Evolutionary conservation across 2,888 invertebrate genomes (phyloP).

Genomic region (Frankliniella intonsa): DNA sequence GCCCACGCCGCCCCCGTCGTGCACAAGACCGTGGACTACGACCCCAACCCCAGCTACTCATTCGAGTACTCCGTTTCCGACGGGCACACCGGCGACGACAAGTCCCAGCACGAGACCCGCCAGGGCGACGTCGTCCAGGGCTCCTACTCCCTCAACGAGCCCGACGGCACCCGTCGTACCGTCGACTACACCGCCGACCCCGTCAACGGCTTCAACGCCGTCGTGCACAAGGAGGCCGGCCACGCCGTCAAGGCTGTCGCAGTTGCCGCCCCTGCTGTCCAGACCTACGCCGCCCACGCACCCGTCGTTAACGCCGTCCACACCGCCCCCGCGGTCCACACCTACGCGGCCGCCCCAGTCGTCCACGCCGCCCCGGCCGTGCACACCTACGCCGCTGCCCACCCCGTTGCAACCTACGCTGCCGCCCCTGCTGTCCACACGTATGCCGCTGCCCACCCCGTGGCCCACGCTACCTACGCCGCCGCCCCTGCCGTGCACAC

Average conservation of each 20-base stretch:
- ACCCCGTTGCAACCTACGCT: constrained; percentile 31
- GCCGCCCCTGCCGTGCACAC: constrained; percentile 15
- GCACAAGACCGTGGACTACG: constrained; percentile 36
- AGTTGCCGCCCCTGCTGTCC: constrained; percentile 23
- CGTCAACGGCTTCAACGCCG: constrained; percentile 41
- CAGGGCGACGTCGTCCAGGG: constrained; percentile 41
- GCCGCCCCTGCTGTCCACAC: constrained; percentile 29
- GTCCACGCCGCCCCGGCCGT: not conserved
- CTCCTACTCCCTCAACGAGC: constrained; percentile 40
- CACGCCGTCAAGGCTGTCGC: constrained; percentile 36
- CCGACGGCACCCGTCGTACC: constrained; percentile 39
- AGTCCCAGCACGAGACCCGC: constrained; percentile 40
- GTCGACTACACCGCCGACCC: constrained; percentile 41
- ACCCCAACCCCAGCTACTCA: constrained; percentile 40
- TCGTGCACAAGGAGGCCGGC: constrained; percentile 40
- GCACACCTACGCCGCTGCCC: not conserved
- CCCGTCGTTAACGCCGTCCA: not conserved
- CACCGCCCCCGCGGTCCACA: constrained; percentile 18
- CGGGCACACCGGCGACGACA: constrained; percentile 40
- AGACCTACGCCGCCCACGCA: constrained; percentile 28
- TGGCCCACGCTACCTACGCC: constrained; percentile 29
- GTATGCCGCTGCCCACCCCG: constrained; percentile 32
- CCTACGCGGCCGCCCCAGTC: constrained; percentile 17
- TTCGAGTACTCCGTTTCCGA: constrained; percentile 40
- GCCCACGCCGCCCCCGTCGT: not conserved